These are phyloP conservation scores for Physocephala rufipes DNA, from an alignment of 2,888 invertebrate species.

Conservation along the genomic window DNA sequence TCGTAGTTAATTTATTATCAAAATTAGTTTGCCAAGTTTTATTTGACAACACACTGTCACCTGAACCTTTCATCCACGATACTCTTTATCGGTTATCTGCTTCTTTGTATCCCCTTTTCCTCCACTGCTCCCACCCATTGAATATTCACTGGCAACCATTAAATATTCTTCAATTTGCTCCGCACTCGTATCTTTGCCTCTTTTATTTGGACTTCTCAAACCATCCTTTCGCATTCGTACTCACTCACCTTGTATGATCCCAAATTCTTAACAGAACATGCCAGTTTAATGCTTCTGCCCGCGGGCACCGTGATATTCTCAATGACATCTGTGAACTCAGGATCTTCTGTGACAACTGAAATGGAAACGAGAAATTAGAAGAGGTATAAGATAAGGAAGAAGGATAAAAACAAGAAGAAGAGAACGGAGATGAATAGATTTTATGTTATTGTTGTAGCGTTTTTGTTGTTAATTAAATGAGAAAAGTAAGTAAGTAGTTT, in stretches of 20 bases:
- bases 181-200: too few species aligned
- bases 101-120: neutral
- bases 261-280: conserved; percentile 66
- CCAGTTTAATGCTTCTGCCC: conserved; percentile 66
- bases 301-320: conserved; percentile 88
- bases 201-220: too few species aligned
- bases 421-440: neutral
- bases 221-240: too few species aligned
- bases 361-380: conserved; percentile 66
- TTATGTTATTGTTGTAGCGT: too few species aligned
- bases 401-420: conserved; percentile 2
- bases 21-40: conserved; percentile 10
- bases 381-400: too few species aligned
- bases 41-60: too few species aligned
- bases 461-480: conserved; percentile 16
- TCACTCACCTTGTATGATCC: conserved; percentile 66
- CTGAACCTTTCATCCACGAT: too few species aligned
- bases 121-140: neutral
- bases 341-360: conserved; percentile 82
- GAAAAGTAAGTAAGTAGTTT: conserved; percentile 3
- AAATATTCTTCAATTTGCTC: neutral
- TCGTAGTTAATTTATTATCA: conserved; percentile 25
- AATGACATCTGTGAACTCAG: conserved; percentile 89
- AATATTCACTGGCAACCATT: neutral
- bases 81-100: neutral